Evolutionary conservation across 2,888 invertebrate species (phyloP), one percentile per base, ranked within the genome.

Genomic region (Helicoverpa assulta): DNA sequence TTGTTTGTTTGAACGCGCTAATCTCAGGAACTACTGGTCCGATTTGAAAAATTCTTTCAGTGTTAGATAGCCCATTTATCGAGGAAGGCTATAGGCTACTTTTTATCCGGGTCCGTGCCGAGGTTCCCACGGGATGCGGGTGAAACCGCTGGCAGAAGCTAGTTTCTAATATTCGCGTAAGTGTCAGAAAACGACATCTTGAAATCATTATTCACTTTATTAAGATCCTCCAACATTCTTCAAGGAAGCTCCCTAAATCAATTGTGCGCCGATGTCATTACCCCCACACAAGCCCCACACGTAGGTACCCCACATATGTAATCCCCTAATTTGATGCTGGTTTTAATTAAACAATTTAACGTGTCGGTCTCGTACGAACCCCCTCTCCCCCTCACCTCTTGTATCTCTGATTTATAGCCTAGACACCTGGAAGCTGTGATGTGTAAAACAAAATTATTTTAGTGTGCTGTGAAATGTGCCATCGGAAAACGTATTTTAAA

Each of bases 271-370:
- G 51, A 70, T 47, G 56, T 77, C 63, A 81, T 70, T 80, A 78
- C 78, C 51, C 71, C 43, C n/a, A 65, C 78, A 71, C 54, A 64
- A 54, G 21, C 47, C 55, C n/a, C n/a, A n/a, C n/a, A n/a, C n/a
- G n/a, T n/a, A n/a, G n/a, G 52, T 74, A 67, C 71, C 66, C 82
- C 69, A 69, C 82, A 80, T 82, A 80, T 75, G 69, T 69, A 73
- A 87, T 85, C 81, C 80, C 71, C 62, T 78, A 82, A 85, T 86
- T 82, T 76, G 79, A 77, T 77, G 73, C 73, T 78, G 82, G 80
- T 83, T 84, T 81, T 87, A 90, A 89, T 88, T 85, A 90, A 87
- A 84, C 84, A 85, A 85, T 88, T 86, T 82, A 78, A 71, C 75
- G 70, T 76, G 55, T 67, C 69, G 47, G 77, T 68, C 76, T 76